phyloP scores from a whole-genome alignment of 2,113 vertebrate species.

The Sander vitreus region DNA sequence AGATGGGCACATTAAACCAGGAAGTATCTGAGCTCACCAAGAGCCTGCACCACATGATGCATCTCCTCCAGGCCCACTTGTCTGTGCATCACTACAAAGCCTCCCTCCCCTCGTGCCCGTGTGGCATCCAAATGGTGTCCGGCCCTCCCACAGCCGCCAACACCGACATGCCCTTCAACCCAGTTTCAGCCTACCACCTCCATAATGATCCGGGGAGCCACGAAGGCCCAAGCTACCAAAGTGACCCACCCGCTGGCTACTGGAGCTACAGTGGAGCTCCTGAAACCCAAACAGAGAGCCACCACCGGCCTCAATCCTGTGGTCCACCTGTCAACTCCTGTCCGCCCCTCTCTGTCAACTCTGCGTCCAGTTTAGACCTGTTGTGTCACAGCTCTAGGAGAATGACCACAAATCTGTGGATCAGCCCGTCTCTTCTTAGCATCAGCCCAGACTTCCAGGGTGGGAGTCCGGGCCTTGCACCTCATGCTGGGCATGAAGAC shows the following conservation, averaged over 20 bases:
- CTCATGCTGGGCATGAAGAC: conserved; percentile 45
- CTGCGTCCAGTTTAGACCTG: conserved; percentile 28
- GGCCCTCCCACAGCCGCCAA: conserved; percentile 49
- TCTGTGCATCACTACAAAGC: conserved; percentile 73
- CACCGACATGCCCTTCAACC: conserved; percentile 50
- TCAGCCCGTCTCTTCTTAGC: conserved; percentile 55
- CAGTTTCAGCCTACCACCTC: conserved; percentile 54
- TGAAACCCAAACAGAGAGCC: conserved; percentile 61
- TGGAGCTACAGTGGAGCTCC: conserved; percentile 68
- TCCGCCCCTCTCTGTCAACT: conserved; percentile 40
- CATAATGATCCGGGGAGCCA: conserved; percentile 58
- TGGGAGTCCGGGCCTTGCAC: conserved; percentile 37
- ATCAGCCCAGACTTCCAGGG: conserved; percentile 50
- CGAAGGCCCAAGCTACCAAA: conserved; percentile 34
- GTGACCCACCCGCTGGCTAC: conserved; percentile 20
- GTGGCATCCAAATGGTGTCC: conserved; percentile 62
- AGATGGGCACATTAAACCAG: conserved; percentile 91
- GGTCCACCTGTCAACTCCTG: conserved; percentile 52
- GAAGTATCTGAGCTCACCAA: conserved; percentile 92
- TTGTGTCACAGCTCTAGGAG: conserved; percentile 48
- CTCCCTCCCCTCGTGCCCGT: conserved; percentile 63
- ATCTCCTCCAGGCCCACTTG: conserved; percentile 87
- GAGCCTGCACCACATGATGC: conserved; percentile 90
- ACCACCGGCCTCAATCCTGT: conserved; percentile 49
- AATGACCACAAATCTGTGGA: conserved; percentile 50